Percentiles rank a stretch among this genome's conserved stretches.
These are phyloP conservation scores for Polyergus mexicanus DNA, from an alignment of 1,140 invertebrate genomes.

Conservation along the genomic window DNA sequence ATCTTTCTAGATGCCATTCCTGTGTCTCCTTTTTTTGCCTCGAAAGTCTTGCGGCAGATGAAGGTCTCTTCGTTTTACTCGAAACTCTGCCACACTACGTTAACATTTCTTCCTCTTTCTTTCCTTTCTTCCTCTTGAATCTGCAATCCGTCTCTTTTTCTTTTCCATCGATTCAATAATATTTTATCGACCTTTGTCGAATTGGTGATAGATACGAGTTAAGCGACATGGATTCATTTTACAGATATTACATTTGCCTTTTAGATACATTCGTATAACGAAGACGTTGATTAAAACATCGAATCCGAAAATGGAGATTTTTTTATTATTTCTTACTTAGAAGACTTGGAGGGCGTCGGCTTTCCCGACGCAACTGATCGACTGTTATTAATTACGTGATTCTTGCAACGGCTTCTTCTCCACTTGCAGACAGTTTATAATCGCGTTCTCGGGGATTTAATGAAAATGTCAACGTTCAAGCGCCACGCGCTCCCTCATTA, in stretches of 20 bases:
- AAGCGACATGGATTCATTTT: background rate
- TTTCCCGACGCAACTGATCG: conserved; percentile 10
- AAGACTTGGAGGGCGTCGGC: conserved; percentile 1
- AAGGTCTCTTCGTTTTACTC: conserved; percentile 26
- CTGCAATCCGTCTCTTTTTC: background rate
- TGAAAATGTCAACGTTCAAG: conserved; percentile 56
- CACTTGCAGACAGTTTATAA: conserved; percentile 39
- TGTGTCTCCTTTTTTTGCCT: conserved; percentile 59
- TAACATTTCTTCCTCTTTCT: background rate
- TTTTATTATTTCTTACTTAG: conserved; percentile 28
- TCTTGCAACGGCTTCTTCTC: conserved; percentile 40
- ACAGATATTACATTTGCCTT: too few relatives aligned
- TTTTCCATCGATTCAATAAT: background rate
- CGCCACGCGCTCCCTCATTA: conserved; percentile 42
- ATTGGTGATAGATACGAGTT: too few relatives aligned
- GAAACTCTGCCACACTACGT: background rate
- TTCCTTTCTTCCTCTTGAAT: background rate
- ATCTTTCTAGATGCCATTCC: conserved; percentile 71
- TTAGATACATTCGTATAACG: background rate
- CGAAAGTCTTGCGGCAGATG: conserved; percentile 23
- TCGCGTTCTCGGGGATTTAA: conserved; percentile 53
- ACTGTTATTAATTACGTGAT: conserved; percentile 63
- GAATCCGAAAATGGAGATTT: conserved; percentile 43
- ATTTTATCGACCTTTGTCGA: background rate
- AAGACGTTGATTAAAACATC: conserved; percentile 41